Percentiles rank a stretch among this genome's conserved stretches.
Evolutionary conservation across 2,113 vertebrate genomes (phyloP).

Genomic region (Hippocampus abdominalis): DNA sequence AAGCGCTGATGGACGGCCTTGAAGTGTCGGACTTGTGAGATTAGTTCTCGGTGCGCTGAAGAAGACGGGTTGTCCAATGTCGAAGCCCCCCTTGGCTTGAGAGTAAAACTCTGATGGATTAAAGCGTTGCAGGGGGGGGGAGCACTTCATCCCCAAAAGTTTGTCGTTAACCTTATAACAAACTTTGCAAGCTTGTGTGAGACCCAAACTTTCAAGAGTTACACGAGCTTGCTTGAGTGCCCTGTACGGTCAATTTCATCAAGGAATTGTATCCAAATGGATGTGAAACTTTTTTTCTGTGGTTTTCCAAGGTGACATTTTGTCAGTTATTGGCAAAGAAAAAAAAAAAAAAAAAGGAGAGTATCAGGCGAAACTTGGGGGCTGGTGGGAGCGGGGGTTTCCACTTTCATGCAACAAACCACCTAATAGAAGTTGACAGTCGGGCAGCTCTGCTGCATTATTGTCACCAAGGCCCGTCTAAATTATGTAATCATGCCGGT

Average conservation of each 20-base stretch:
- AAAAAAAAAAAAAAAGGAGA: not conserved
- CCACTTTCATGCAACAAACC: not conserved
- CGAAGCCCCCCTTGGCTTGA: constrained; percentile 31
- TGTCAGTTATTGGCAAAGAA: not conserved
- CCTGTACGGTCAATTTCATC: too few relatives aligned
- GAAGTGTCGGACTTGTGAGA: constrained; percentile 17
- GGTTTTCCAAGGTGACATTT: not conserved
- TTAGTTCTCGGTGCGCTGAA: constrained; percentile 29
- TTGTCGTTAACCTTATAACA: not conserved
- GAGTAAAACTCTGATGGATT: constrained; percentile 26
- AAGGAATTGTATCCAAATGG: too few relatives aligned
- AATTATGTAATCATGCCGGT: constrained; percentile 40
- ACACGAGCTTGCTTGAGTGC: too few relatives aligned
- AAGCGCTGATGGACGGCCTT: constrained; percentile 12
- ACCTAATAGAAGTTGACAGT: constrained; percentile 16
- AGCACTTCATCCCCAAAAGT: constrained; percentile 1
- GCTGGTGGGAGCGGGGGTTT: too few relatives aligned
- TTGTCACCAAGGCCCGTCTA: constrained; percentile 28
- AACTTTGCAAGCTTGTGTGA: not conserved
- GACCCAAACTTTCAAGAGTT: not conserved
- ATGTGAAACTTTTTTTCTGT: not conserved
- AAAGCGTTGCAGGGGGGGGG: constrained; percentile 19
- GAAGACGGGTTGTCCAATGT: constrained; percentile 38
- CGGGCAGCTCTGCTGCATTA: constrained; percentile 10
- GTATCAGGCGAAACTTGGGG: not conserved